Evolutionary conservation across 2,113 vertebrate species (phyloP), one percentile per base, ranked within the genome.

Genomic region (Hystrix cristata): DNA sequence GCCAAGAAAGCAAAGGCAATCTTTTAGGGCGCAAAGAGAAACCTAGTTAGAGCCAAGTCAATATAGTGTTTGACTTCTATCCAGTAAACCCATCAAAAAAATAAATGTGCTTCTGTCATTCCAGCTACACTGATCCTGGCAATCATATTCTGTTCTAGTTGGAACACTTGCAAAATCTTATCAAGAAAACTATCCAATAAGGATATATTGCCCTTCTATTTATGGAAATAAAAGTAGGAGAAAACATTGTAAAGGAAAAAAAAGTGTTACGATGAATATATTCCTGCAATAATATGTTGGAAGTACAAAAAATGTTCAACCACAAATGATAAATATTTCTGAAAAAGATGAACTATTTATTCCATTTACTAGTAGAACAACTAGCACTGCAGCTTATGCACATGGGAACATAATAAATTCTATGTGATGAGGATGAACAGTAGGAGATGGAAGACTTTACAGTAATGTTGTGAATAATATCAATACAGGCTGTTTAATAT

Each of bases 91-190:
- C 76, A 60, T 94, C 38, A 76, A 80, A 91, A 94, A 88, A 29
- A 95, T 69, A 95, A 95, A 96, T 48, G 67, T 84, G 46, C 90
- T 96, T 91, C 96, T 95, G 96, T 97, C 98, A 89, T 94, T 97
- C 80, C 79, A 86, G 27, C 92, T 92, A 53, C 60, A 90, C 3
- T 82, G 51, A 72, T 86, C 82, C 89, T 97, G 95, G 95, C 92
- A 97, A 79, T 29, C 31, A 64, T 46, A 29, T 84, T 82, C 82
- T 88, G 79, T 92, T 95, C 97, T 62, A 60, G 51, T 83, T 96
- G 95, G 93, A 96, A 46, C 57, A 83, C 80, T 91, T 97, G 93
- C 67, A 95, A 97, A 97, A 87, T 84, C 81, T 97, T 97, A 96
- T 97, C 97, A 85, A 88, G 93, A 95, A 95, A 95, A 86, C 83